Evolutionary conservation across 1,140 invertebrate species (phyloP).

Genomic region (Calliphora vicina): DNA sequence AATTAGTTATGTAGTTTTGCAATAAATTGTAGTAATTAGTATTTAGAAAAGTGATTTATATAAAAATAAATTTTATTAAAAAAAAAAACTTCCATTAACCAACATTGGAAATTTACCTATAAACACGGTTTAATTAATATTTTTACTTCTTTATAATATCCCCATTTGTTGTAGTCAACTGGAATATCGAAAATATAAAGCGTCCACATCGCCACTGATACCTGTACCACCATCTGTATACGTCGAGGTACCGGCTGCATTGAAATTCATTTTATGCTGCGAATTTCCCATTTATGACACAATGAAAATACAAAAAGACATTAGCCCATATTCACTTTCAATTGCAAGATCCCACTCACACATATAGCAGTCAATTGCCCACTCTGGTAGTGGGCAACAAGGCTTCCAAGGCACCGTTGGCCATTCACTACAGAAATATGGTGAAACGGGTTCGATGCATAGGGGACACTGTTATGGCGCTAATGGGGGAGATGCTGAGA

Average conservation of each 20-base stretch:
- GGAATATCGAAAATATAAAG: conserved; percentile 86
- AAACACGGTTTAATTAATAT: too few species aligned
- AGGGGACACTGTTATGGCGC: conserved; percentile 58
- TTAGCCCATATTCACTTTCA: conserved; percentile 78
- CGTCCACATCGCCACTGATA: conserved; percentile 85
- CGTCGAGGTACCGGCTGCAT: conserved; percentile 78
- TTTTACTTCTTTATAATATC: too few species aligned
- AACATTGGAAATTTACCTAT: too few species aligned
- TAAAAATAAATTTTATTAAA: too few species aligned
- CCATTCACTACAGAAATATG: conserved; percentile 47
- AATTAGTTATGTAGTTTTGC: too few species aligned
- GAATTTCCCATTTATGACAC: conserved; percentile 88
- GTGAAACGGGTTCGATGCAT: conserved; percentile 35
- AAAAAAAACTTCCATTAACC: too few species aligned
- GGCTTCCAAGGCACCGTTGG: conserved; percentile 41
- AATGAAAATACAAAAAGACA: conserved; percentile 72
- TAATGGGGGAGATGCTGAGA: conserved; percentile 57
- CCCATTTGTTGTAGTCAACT: conserved; percentile 70
- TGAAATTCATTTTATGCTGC: conserved; percentile 86
- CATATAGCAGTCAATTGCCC: conserved; percentile 67
- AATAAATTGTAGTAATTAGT: too few species aligned
- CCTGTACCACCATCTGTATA: conserved; percentile 86
- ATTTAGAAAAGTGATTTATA: too few species aligned
- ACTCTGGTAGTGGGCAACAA: conserved; percentile 56
- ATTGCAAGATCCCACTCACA: conserved; percentile 79